A percentile compares a stretch with the other conserved stretches of the same genome.
phyloP scores from a whole-genome alignment of 1,140 invertebrate species.

The Drosophila lini region DNA sequence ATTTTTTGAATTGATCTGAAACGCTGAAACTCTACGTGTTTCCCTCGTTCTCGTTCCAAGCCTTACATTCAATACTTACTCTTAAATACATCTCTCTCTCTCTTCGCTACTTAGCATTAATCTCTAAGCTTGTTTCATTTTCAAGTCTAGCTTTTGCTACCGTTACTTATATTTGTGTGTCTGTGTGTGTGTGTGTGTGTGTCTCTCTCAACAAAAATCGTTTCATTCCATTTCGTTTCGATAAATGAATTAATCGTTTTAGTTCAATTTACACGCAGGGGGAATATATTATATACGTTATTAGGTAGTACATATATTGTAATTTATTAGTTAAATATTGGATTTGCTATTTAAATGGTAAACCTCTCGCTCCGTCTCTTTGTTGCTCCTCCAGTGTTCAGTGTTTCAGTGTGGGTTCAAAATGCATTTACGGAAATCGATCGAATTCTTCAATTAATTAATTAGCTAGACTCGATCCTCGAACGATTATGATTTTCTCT shows the following conservation, averaged over 20 bases:
- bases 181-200: neutral
- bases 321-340: slow-evolving; percentile 52
- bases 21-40: slow-evolving; percentile 29
- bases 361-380: slow-evolving; percentile 15
- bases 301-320: slow-evolving; percentile 31
- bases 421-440: slow-evolving; percentile 48
- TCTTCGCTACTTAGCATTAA: slow-evolving; percentile 12
- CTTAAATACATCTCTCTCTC: slow-evolving; percentile 39
- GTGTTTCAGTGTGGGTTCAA: slow-evolving; percentile 17
- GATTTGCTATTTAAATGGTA: slow-evolving; percentile 68
- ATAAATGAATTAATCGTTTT: slow-evolving; percentile 18
- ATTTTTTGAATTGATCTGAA: slow-evolving; percentile 52
- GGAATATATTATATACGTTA: slow-evolving; percentile 38
- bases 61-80: slow-evolving; percentile 51
- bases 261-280: slow-evolving; percentile 43
- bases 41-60: slow-evolving; percentile 36
- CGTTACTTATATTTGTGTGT: neutral
- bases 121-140: slow-evolving; percentile 18
- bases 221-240: slow-evolving; percentile 8
- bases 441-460: slow-evolving; percentile 40
- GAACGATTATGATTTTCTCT: slow-evolving; percentile 8
- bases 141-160: slow-evolving; percentile 17
- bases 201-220: slow-evolving; percentile 17
- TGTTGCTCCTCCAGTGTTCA: neutral
- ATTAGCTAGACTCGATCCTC: slow-evolving; percentile 38